Evolutionary conservation across 2,888 invertebrate species (phyloP).

Genomic region (Dascillus cervinus): DNA sequence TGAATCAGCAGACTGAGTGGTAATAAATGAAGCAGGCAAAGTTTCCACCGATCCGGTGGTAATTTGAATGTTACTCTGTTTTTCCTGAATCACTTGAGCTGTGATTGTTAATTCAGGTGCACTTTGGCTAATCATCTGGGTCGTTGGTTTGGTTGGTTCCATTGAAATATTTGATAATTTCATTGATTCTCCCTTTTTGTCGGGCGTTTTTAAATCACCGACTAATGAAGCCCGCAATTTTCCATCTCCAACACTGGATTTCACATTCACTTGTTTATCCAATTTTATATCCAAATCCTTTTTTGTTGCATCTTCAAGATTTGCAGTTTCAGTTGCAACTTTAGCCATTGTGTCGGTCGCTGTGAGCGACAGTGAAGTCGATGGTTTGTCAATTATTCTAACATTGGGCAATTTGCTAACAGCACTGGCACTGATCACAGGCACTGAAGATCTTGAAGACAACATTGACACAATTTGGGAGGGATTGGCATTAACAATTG

Average conservation of each 20-base stretch:
- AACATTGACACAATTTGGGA: conserved; percentile 37
- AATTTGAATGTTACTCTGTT: conserved; percentile 31
- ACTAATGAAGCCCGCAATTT: too few relatives aligned
- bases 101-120: conserved; percentile 41
- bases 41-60: conserved; percentile 40
- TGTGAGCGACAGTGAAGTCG: conserved; percentile 45
- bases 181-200: conserved; percentile 10
- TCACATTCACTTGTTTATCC: conserved; percentile 5
- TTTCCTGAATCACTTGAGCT: conserved; percentile 38
- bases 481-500: conserved; percentile 38
- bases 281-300: conserved; percentile 15
- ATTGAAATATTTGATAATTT: conserved; percentile 25
- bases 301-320: conserved; percentile 5
- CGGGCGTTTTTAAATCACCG: background rate
- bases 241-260: conserved; percentile 4
- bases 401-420: conserved; percentile 39
- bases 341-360: conserved; percentile 44
- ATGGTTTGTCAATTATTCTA: conserved; percentile 43
- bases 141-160: conserved; percentile 24
- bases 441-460: conserved; percentile 37
- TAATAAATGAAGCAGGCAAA: conserved; percentile 50
- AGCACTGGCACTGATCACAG: conserved; percentile 41
- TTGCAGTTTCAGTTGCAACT: conserved; percentile 7
- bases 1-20: conserved; percentile 49
- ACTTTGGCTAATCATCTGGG: conserved; percentile 33